Base-by-base conservation (phyloP, 2,113 vertebrate species). In the Anthoscopus minutus region DNA sequence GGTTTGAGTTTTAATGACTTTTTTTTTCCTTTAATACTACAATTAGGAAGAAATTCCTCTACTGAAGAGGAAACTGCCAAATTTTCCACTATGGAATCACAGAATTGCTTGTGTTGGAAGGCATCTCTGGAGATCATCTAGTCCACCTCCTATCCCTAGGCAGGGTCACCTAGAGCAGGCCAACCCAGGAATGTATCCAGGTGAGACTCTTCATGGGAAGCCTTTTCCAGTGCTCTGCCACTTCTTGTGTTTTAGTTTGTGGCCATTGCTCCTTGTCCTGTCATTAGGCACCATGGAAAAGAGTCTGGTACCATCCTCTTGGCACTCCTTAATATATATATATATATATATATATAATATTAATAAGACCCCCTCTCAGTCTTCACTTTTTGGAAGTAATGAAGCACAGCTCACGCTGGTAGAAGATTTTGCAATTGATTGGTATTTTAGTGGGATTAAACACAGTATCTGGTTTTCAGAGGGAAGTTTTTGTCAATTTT, bases 361-460 rank as follows among this genome's bases (percentile, higher is more conserved):
- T 37, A n/a, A 11, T 62, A 27, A 62, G 12, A 28, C 56, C 7
- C 13, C 15, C 31, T 61, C 54, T 89, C 28, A n/a, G 35, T 48
- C 62, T 31, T 67, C 20, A 20, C 15, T 54, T 54, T 25, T 40
- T 15, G 69, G 20, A 12, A 16, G 12, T 83, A 28, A 83, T 70
- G 22, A 77, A 31, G 42, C 18, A 31, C 23, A 56, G 31, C 48
- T 62, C 27, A 37, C 0, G 0, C 31, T 48, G 27, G 28, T 28
- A 15, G 64, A 86, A 88, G 22, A n/a, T 81, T 84, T 73, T 88
- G 40, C 6, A 58, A 4, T 23, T 58, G 35, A 7, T n/a, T 30
- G 38, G 17, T 15, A 37, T 47, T 79, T 88, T 44, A 71, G 21
- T 62, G 60, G 28, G 23, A 47, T 64, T 69, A 60, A 92, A n/a